Conservation (phyloP, 2,113 vertebrate genomes). For the Brienomyrus brachyistius region DNA sequence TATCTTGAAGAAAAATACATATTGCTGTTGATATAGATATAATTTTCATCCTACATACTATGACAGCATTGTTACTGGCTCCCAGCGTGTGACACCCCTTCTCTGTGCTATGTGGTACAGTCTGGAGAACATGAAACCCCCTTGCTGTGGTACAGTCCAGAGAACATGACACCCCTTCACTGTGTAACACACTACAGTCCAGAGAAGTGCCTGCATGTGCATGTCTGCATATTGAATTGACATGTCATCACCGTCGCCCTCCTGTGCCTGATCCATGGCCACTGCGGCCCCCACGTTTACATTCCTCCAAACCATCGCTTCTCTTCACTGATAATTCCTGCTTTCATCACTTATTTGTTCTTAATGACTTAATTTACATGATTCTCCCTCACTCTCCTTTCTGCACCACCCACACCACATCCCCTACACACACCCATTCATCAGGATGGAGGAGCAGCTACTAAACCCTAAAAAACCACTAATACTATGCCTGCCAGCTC, state of each 20-base stretch:
- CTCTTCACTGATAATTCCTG: background rate
- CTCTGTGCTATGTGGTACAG: background rate
- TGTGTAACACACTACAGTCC: background rate
- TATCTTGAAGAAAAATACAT: constrained; percentile 23
- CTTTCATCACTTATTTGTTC: background rate
- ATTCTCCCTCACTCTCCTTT: background rate
- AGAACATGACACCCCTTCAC: background rate
- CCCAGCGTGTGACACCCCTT: background rate
- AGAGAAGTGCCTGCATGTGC: background rate
- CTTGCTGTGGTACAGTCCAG: background rate
- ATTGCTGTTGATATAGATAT: background rate
- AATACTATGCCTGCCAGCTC: background rate
- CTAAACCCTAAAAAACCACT: background rate
- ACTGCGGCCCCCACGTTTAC: background rate
- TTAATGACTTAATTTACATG: background rate
- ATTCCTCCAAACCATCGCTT: background rate
- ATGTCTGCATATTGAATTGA: background rate
- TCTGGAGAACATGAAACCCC: background rate
- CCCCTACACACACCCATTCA: background rate
- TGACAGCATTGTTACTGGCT: background rate
- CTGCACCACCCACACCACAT: background rate
- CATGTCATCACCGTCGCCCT: background rate
- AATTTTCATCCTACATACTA: background rate
- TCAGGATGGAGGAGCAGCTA: background rate
- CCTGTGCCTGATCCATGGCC: background rate